Percentiles rank a stretch among this genome's conserved stretches.
These are phyloP conservation scores for Ciconia nigra DNA, from an alignment of 2,797 vertebrate genomes.

Conservation along the genomic window DNA sequence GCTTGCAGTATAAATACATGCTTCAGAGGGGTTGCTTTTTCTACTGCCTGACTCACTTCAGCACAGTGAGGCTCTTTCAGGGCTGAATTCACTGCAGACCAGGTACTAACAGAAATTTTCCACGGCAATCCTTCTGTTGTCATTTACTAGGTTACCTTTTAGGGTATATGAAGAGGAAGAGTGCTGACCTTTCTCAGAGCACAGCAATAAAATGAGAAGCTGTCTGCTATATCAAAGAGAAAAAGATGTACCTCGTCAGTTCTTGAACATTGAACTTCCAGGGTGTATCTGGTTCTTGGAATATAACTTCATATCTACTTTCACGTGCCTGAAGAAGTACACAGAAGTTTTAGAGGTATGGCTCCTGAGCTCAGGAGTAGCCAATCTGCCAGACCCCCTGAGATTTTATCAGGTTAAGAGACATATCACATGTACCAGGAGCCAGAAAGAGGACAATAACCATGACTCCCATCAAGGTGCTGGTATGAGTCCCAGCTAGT, in stretches of 20 bases:
- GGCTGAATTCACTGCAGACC: neutral
- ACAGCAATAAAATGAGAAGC: neutral
- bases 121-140: neutral
- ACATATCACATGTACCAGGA: neutral
- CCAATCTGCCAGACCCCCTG: neutral
- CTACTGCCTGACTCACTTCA: neutral
- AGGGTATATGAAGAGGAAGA: neutral
- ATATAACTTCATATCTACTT: slow-evolving; percentile 78
- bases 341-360: slow-evolving; percentile 45
- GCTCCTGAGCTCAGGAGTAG: neutral
- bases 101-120: neutral
- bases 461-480: neutral
- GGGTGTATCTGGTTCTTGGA: slow-evolving; percentile 79
- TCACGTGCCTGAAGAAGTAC: slow-evolving; percentile 75
- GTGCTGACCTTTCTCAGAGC: neutral
- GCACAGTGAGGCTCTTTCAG: neutral
- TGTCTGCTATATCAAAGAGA: neutral
- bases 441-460: neutral
- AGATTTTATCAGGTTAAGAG: neutral
- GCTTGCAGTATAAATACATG: neutral
- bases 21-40: neutral
- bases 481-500: neutral
- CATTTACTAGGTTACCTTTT: neutral
- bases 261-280: slow-evolving; percentile 82
- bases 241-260: slow-evolving; percentile 75